Percentiles rank a stretch among this genome's conserved stretches.
Conservation (phyloP, 2,797 vertebrate genomes). For the Gymnocypris eckloni region DNA sequence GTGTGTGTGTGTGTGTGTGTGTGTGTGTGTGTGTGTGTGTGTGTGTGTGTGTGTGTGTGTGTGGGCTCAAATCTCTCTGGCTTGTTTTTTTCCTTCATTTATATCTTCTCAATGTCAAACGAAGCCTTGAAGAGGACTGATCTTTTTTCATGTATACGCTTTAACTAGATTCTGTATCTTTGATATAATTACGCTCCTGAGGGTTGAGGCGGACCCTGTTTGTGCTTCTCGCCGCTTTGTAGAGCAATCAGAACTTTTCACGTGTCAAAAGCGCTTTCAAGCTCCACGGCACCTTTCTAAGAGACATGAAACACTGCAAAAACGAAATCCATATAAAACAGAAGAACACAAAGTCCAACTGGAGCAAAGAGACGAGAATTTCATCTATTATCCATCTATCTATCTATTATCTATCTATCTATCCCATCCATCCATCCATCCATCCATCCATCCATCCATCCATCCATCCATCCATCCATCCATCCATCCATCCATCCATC, state of each 20-base stretch:
- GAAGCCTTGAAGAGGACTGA: conserved; percentile 86
- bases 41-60: conserved; percentile 13
- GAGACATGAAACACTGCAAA: conserved; percentile 66
- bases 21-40: conserved; percentile 22
- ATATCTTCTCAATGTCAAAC: conserved; percentile 86
- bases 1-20: conserved; percentile 13
- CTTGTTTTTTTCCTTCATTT: conserved; percentile 65
- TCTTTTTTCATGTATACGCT: conserved; percentile 84
- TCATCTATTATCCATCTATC: no score
- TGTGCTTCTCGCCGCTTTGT: conserved; percentile 81
- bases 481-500: no score
- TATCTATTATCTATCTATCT: no score
- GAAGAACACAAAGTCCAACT: conserved; percentile 68
- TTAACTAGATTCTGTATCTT: conserved; percentile 88
- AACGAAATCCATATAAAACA: conserved; percentile 55
- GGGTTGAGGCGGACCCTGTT: conserved; percentile 82
- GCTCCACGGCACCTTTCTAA: conserved; percentile 79
- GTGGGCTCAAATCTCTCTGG: conserved; percentile 55
- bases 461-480: no score
- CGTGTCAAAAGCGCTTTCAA: conserved; percentile 75
- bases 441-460: rapidly evolving
- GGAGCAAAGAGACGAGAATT: not conserved
- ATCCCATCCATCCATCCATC: no score
- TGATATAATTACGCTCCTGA: conserved; percentile 92
- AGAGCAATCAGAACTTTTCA: conserved; percentile 80